phyloP scores from a whole-genome alignment of 2,888 invertebrate genomes.

The Calephelis perditalis region DNA sequence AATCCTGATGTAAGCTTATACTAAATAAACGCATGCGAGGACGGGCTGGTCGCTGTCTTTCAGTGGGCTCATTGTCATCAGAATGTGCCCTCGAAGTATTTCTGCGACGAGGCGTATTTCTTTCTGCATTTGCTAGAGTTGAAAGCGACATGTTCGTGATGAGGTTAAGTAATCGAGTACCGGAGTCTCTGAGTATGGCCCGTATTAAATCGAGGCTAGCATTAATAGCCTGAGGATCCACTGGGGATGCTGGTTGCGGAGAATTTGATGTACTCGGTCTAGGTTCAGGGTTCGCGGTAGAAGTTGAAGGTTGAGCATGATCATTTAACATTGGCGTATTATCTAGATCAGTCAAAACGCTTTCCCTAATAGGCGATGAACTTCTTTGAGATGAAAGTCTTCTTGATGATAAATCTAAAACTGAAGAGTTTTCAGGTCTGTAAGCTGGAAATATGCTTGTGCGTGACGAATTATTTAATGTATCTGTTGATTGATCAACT shows the following conservation, averaged over 20 bases:
- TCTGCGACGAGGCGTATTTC: constrained; percentile 40
- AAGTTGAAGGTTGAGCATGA: constrained; percentile 19
- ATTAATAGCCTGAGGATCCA: constrained; percentile 64
- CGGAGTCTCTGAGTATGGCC: constrained; percentile 68
- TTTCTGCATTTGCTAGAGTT: constrained; percentile 53
- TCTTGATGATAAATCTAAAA: constrained; percentile 27
- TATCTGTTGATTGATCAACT: constrained; percentile 32
- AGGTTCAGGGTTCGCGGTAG: constrained; percentile 23
- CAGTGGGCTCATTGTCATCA: constrained; percentile 43
- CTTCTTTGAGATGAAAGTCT: constrained; percentile 25
- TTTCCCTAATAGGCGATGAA: constrained; percentile 13
- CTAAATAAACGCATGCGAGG: constrained; percentile 46
- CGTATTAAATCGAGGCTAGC: constrained; percentile 68
- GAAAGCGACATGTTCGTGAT: constrained; percentile 69
- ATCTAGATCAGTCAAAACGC: constrained; percentile 11
- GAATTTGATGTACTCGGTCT: constrained; percentile 28
- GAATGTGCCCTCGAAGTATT: constrained; percentile 41
- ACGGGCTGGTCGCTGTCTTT: constrained; percentile 30
- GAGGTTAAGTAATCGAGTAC: constrained; percentile 62
- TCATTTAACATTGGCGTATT: constrained; percentile 15
- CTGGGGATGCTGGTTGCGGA: constrained; percentile 36
- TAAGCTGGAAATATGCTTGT: constrained; percentile 61
- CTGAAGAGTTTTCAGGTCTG: constrained; percentile 40
- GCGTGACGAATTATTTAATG: constrained; percentile 47
- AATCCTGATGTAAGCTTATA: constrained; percentile 42